Evolutionary conservation across 2,113 vertebrate species (phyloP).

Genomic region (Toxotes chatareus): DNA sequence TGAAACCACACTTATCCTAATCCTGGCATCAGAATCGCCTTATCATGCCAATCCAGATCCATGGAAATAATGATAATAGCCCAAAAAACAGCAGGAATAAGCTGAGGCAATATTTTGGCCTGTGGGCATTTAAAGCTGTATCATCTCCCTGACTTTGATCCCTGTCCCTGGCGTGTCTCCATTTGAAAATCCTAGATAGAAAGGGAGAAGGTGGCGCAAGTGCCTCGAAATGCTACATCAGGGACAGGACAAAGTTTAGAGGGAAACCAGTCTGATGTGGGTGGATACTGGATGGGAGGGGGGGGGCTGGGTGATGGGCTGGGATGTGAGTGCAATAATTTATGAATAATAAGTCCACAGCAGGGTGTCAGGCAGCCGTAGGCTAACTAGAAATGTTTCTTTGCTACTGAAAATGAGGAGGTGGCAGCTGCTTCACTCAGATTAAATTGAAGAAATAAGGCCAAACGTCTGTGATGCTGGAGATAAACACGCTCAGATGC

Average conservation of each 20-base stretch:
- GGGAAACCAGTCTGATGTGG: constrained; percentile 3
- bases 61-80: constrained; percentile 13
- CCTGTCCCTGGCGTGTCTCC: constrained; percentile 32
- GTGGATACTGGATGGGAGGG: neutral
- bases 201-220: neutral
- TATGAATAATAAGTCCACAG: constrained; percentile 31
- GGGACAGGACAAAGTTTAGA: constrained; percentile 2
- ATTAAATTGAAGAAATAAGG: constrained; percentile 18
- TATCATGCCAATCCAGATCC: constrained; percentile 48
- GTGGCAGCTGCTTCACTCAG: neutral
- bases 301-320: neutral
- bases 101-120: constrained; percentile 21
- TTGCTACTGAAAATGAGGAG: constrained; percentile 20
- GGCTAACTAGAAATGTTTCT: constrained; percentile 16
- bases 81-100: constrained; percentile 25
- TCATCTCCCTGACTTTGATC: constrained; percentile 38
- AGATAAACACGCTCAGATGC: constrained; percentile 1
- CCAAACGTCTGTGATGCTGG: neutral
- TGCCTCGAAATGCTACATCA: neutral
- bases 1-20: constrained; percentile 44
- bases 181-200: constrained; percentile 38
- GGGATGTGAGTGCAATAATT: constrained; percentile 4
- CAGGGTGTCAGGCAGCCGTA: neutral
- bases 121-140: constrained; percentile 28
- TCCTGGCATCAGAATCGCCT: constrained; percentile 21